phyloP scores from a whole-genome alignment of 2,888 invertebrate genomes.

The Abscondita cerata region DNA sequence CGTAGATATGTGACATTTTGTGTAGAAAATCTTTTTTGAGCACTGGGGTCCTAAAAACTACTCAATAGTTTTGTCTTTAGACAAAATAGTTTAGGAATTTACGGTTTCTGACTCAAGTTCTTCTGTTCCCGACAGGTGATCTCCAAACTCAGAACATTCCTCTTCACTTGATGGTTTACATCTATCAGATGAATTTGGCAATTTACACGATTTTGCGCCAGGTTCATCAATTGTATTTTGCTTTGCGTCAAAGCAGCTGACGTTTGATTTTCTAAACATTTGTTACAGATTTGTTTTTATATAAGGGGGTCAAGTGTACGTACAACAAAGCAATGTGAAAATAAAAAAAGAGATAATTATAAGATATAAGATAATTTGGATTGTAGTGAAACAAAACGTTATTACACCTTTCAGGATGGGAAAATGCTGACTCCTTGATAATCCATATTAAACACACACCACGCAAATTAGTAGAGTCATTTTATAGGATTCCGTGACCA shows the following conservation, averaged over 20 bases:
- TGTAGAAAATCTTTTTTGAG: conserved; percentile 18
- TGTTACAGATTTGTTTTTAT: too few relatives aligned
- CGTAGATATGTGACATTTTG: conserved; percentile 15
- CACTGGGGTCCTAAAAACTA: conserved; percentile 17
- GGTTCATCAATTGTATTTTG: conserved; percentile 6
- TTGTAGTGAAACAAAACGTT: too few relatives aligned
- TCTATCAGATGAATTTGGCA: conserved; percentile 21
- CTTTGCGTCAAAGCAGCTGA: conserved; percentile 6
- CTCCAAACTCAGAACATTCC: conserved; percentile 16
- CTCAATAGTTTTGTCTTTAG: conserved; percentile 18
- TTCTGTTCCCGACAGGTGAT: conserved; percentile 20
- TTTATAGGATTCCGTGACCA: too few relatives aligned
- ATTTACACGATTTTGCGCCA: conserved; percentile 9
- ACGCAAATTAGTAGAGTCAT: too few relatives aligned
- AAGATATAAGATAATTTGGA: too few relatives aligned
- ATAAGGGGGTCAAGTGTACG: too few relatives aligned
- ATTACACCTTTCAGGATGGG: too few relatives aligned
- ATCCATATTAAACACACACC: too few relatives aligned
- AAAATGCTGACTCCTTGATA: too few relatives aligned
- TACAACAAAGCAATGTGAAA: too few relatives aligned
- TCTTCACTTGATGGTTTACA: conserved; percentile 14
- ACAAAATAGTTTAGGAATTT: conserved; percentile 16
- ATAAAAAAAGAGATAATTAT: too few relatives aligned
- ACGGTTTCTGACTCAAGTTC: conserved; percentile 18
- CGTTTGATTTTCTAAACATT: too few relatives aligned